phyloP scores from a whole-genome alignment of 2,113 vertebrate species.

The Pangasianodon gigas region DNA sequence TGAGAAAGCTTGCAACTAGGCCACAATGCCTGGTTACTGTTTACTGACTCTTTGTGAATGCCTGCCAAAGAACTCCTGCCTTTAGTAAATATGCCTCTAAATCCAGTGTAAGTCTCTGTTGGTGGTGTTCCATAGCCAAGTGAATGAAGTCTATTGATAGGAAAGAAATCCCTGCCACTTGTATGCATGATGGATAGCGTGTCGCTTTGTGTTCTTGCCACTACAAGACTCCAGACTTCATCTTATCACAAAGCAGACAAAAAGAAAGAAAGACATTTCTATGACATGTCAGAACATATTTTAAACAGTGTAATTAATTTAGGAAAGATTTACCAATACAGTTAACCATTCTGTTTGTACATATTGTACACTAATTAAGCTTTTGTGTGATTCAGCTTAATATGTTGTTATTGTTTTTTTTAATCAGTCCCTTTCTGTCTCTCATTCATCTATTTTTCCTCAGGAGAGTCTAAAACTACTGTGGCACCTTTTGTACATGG shows the following conservation, averaged over 20 bases:
- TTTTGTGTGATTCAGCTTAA: not conserved
- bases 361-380: not conserved
- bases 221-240: conserved; percentile 29
- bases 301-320: not conserved
- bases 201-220: conserved; percentile 32
- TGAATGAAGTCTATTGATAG: conserved; percentile 60
- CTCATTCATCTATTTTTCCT: not conserved
- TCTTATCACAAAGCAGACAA: not conserved
- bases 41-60: conserved; percentile 60
- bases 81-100: conserved; percentile 71
- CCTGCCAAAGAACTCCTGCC: conserved; percentile 59
- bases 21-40: conserved; percentile 45
- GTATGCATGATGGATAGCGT: conserved; percentile 52
- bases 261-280: conserved; percentile 13
- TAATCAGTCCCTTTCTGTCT: not conserved
- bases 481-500: conserved; percentile 83
- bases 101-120: conserved; percentile 59
- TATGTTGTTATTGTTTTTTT: not conserved
- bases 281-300: conserved; percentile 1
- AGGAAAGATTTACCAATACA: not conserved
- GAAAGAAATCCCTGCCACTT: conserved; percentile 40
- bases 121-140: conserved; percentile 48
- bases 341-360: not conserved
- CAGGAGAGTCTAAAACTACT: conserved; percentile 89
- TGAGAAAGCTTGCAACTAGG: conserved; percentile 6